phyloP scores from a whole-genome alignment of 2,797 vertebrate genomes.

The Sarcoramphus papa region DNA sequence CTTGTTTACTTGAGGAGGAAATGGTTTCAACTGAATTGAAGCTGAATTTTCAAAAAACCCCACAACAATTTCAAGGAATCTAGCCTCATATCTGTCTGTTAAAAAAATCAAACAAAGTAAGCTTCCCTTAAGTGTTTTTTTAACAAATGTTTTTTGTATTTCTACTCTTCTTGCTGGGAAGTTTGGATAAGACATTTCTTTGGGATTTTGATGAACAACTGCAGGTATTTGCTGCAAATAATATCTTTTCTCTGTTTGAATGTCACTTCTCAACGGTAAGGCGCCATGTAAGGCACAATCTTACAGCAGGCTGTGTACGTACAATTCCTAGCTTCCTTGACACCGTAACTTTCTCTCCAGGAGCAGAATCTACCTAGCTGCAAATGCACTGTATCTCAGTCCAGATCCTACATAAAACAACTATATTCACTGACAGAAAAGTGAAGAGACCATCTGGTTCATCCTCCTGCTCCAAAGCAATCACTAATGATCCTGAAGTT shows the following conservation, averaged over 20 bases:
- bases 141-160: neutral
- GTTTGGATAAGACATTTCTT: neutral
- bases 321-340: neutral
- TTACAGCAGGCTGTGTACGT: neutral
- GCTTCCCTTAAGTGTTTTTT: neutral
- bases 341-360: neutral
- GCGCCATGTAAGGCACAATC: neutral
- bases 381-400: neutral
- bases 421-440: neutral
- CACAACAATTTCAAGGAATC: neutral
- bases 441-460: neutral
- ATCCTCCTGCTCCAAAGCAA: neutral
- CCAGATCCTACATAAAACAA: neutral
- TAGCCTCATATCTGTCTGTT: neutral
- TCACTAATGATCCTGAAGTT: neutral
- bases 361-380: neutral
- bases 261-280: neutral
- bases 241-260: neutral
- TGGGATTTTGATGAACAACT: neutral
- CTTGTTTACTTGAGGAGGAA: neutral
- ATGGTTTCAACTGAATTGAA: neutral
- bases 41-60: neutral
- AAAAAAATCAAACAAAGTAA: neutral
- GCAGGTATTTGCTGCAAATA: neutral
- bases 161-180: neutral